phyloP scores from a whole-genome alignment of 2,797 vertebrate species.

The Xerus rutilus region DNA sequence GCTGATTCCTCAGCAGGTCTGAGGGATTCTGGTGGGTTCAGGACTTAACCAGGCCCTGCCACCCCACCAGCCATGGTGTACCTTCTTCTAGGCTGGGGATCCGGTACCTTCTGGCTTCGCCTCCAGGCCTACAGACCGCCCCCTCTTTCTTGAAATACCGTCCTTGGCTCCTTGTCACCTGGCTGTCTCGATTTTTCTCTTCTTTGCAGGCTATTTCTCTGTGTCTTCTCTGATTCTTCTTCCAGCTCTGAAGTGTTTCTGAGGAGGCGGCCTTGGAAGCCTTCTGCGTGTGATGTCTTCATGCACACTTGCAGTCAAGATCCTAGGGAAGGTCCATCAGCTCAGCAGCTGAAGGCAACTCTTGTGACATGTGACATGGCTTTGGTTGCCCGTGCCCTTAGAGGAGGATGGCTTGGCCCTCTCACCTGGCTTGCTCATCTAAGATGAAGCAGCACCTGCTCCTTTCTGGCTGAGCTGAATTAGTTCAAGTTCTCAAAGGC shows the following conservation, averaged over 20 bases:
- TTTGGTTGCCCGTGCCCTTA: background rate
- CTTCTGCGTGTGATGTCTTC: background rate
- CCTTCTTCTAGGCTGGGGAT: background rate
- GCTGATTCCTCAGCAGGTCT: background rate
- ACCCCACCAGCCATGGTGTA: background rate
- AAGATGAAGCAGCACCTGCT: background rate
- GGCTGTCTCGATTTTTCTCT: slow-evolving; percentile 8
- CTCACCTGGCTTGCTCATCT: background rate
- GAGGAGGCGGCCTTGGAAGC: background rate
- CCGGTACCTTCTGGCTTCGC: background rate
- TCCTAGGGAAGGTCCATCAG: background rate
- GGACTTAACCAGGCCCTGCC: background rate
- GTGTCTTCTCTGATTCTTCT: slow-evolving; percentile 35
- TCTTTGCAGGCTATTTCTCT: background rate
- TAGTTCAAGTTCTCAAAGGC: slow-evolving; percentile 16
- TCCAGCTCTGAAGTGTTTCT: slow-evolving; percentile 20
- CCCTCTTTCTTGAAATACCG: background rate
- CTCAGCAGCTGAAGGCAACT: background rate
- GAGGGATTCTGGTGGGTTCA: background rate
- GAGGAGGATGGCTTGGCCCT: background rate
- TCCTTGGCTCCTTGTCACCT: background rate
- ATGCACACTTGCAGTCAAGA: background rate
- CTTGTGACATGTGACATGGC: too few species aligned
- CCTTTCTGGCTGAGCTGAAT: background rate
- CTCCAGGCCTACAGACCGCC: background rate